Conservation (phyloP, 2,888 invertebrate genomes). For the Esperia sulphurella region DNA sequence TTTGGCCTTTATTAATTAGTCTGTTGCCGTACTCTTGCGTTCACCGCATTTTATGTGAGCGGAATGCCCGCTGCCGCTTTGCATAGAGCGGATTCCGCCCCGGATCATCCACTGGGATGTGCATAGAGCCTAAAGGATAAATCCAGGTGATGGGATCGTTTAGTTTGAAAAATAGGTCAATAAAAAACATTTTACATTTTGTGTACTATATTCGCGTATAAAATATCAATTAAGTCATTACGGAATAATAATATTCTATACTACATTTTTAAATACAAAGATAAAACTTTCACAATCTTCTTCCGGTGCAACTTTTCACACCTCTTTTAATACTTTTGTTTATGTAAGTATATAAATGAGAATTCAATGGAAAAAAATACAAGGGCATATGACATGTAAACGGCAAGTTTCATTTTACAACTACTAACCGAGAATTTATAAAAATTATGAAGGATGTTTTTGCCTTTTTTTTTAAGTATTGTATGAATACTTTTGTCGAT, state of each 20-base stretch:
- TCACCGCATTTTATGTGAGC: no score
- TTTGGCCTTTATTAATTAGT: no score
- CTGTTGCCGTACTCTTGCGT: no score
- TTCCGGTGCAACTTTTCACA: conserved; percentile 14
- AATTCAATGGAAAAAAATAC: neutral
- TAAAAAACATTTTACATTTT: neutral
- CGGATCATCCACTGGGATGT: no score
- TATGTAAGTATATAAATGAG: conserved; percentile 7
- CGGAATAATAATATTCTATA: conserved; percentile 32
- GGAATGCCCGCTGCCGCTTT: no score
- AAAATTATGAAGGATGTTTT: no score
- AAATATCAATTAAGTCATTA: conserved; percentile 47
- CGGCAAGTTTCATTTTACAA: neutral
- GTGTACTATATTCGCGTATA: conserved; percentile 49
- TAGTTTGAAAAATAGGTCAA: neutral
- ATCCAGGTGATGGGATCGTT: no score
- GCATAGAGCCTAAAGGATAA: no score
- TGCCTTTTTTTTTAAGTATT: no score
- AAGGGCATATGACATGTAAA: neutral
- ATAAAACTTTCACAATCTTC: conserved; percentile 24
- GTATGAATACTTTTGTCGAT: no score
- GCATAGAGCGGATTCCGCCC: no score
- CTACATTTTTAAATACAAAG: conserved; percentile 30
- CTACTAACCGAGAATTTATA: no score
- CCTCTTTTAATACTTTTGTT: conserved; percentile 20